These are phyloP conservation scores for Cephus rjabovi DNA, from an alignment of 2,888 invertebrate genomes.

Conservation along the genomic window DNA sequence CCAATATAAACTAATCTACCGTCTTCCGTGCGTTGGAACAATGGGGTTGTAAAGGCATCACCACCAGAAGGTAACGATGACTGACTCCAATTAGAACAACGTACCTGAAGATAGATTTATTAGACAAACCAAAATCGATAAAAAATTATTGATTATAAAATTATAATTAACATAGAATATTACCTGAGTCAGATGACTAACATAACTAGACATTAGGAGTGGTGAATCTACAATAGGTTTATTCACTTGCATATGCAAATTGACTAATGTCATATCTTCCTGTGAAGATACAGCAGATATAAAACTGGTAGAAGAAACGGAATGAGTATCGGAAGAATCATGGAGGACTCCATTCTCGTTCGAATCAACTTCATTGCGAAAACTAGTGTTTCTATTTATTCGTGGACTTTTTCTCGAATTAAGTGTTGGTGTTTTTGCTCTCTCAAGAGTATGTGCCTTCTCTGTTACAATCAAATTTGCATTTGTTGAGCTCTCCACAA, in stretches of 20 bases:
- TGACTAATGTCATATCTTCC: slow-evolving; percentile 91
- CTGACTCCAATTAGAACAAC: slow-evolving; percentile 81
- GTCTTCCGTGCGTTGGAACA: slow-evolving; percentile 83
- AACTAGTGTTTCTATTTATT: slow-evolving; percentile 41
- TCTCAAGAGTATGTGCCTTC: slow-evolving; percentile 61
- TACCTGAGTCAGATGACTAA: slow-evolving; percentile 90
- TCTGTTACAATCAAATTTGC: slow-evolving; percentile 45
- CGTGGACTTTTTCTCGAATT: slow-evolving; percentile 47
- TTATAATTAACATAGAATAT: slow-evolving; percentile 32
- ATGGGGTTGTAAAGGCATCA: slow-evolving; percentile 82
- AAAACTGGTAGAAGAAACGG: slow-evolving; percentile 86
- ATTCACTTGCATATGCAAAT: slow-evolving; percentile 94
- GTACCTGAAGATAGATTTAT: slow-evolving; percentile 56
- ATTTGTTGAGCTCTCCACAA: slow-evolving; percentile 63
- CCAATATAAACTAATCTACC: slow-evolving; percentile 82
- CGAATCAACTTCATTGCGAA: slow-evolving; percentile 35
- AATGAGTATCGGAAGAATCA: slow-evolving; percentile 80
- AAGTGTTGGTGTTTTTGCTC: slow-evolving; percentile 42
- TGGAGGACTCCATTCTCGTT: slow-evolving; percentile 61
- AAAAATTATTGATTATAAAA: slow-evolving; percentile 10
- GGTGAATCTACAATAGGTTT: slow-evolving; percentile 94
- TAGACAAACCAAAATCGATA: background rate
- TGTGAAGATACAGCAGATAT: slow-evolving; percentile 93
- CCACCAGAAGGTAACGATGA: slow-evolving; percentile 79
- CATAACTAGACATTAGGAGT: slow-evolving; percentile 93